Evolutionary conservation across 2,113 vertebrate genomes (phyloP).

Genomic region (Phocoena sinus): DNA sequence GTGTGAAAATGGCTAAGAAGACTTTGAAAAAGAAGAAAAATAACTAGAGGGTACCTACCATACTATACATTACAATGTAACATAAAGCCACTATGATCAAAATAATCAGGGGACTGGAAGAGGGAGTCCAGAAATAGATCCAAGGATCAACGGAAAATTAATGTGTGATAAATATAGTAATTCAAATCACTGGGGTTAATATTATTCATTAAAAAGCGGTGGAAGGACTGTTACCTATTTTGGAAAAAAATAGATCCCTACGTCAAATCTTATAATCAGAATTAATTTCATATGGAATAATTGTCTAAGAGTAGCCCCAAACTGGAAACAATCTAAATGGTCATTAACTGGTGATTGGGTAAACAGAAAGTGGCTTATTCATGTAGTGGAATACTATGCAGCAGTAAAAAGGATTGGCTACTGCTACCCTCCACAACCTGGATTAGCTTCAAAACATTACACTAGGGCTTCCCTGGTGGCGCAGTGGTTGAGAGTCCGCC

Average conservation of each 20-base stretch:
- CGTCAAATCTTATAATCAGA: not conserved
- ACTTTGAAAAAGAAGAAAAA: not conserved
- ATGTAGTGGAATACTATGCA: not conserved
- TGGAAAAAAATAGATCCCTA: not conserved
- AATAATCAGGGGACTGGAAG: not conserved
- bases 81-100: not conserved
- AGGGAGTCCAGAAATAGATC: not conserved
- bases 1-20: not conserved
- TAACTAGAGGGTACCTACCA: not conserved
- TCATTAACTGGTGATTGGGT: not conserved
- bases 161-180: not conserved
- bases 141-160: not conserved
- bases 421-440: not conserved
- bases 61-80: not conserved
- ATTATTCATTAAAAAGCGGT: not conserved
- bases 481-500: no score
- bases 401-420: not conserved
- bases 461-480: not conserved
- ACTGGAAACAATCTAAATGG: not conserved
- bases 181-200: not conserved
- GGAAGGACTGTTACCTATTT: not conserved
- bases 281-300: not conserved
- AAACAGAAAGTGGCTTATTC: not conserved
- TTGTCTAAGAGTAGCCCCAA: not conserved
- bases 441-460: not conserved